Conservation (phyloP, 2,113 vertebrate species). For the Otis tarda region DNA sequence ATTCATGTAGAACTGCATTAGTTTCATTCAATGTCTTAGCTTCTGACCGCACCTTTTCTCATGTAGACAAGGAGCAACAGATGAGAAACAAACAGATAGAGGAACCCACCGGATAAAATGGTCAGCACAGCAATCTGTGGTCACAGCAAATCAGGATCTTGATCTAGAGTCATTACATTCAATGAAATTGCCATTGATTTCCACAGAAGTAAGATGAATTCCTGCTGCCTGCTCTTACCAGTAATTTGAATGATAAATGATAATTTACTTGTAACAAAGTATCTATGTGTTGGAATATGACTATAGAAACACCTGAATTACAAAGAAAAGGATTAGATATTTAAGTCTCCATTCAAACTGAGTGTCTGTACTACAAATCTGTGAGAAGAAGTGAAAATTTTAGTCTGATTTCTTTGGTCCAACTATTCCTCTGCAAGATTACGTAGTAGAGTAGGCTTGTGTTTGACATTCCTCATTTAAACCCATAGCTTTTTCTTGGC, state of each 20-base stretch:
- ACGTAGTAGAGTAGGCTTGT: not conserved
- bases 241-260: not conserved
- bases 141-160: not conserved
- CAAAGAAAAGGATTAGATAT: not conserved
- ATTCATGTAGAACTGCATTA: not conserved
- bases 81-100: not conserved
- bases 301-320: not conserved
- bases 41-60: not conserved
- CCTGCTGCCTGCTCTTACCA: not conserved
- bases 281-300: not conserved
- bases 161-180: not conserved
- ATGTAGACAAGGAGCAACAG: not conserved
- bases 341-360: not conserved
- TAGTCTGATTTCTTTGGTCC: not conserved
- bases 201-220: not conserved
- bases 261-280: not conserved
- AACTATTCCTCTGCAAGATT: not conserved
- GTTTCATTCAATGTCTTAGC: not conserved
- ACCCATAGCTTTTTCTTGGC: not conserved
- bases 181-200: not conserved
- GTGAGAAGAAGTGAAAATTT: not conserved
- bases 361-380: not conserved
- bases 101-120: not conserved
- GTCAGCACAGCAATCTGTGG: not conserved
- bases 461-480: not conserved